phyloP scores from a whole-genome alignment of 30 jellyfish, hydroid and myxozoan genomes.

The Cassiopea andromeda region DNA sequence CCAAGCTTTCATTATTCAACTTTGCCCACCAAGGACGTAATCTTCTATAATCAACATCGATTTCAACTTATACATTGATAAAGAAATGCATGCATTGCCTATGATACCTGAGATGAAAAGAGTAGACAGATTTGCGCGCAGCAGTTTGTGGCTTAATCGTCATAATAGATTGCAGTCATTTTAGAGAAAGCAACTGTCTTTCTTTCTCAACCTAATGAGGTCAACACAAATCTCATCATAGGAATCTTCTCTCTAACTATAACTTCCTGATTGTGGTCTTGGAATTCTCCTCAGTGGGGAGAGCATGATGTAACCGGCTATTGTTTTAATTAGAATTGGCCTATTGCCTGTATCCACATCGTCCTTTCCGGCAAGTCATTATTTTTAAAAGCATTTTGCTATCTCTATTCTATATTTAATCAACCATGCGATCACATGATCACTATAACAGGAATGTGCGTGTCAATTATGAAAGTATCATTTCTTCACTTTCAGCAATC shows the following conservation, averaged over 20 bases:
- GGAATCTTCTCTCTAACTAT: neutral
- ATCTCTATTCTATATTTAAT: neutral
- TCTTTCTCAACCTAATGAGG: neutral
- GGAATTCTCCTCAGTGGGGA: neutral
- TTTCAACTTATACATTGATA: neutral
- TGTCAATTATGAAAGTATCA: no score
- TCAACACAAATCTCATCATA: neutral
- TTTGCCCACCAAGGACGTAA: no score
- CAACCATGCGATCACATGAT: neutral
- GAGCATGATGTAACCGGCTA: neutral
- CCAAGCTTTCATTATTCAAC: neutral
- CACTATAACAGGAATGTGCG: no score
- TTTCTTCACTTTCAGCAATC: no score
- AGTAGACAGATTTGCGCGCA: neutral
- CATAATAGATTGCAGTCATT: neutral
- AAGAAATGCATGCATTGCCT: neutral
- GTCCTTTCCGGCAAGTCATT: neutral
- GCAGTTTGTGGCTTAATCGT: slow-evolving; percentile 1
- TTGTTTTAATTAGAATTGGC: neutral
- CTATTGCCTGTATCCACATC: neutral
- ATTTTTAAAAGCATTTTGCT: neutral
- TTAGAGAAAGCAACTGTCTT: neutral
- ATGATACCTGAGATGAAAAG: neutral
- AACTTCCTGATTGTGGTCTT: neutral
- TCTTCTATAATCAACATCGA: neutral